phyloP scores from a whole-genome alignment of 2,888 invertebrate species.

The Timema podura region DNA sequence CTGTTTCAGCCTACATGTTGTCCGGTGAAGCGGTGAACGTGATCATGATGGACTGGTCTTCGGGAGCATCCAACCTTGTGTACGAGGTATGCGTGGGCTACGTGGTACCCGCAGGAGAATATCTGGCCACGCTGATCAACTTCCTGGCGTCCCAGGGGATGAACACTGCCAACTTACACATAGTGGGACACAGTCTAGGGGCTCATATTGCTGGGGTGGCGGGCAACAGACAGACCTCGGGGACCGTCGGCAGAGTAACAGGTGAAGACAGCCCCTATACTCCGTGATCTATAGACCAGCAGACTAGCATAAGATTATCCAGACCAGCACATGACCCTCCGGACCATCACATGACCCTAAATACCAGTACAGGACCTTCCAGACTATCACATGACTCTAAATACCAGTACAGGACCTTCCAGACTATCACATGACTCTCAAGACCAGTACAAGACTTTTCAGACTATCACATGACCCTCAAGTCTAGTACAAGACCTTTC shows the following conservation, averaged over 20 bases:
- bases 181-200: slow-evolving; percentile 7
- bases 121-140: background rate
- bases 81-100: background rate
- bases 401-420: no score
- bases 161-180: background rate
- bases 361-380: no score
- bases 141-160: background rate
- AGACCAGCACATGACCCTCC: background rate
- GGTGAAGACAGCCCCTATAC: background rate
- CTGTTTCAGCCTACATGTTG: background rate
- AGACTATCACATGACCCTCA: no score
- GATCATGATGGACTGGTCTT: slow-evolving; percentile 13
- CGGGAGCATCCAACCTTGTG: background rate
- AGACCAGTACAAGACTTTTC: no score
- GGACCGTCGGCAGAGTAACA: background rate
- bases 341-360: no score
- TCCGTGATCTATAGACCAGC: no score
- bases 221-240: background rate
- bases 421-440: no score
- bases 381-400: no score
- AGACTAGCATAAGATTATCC: background rate
- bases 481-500: no score
- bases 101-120: slow-evolving; percentile 1
- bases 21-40: slow-evolving; percentile 6
- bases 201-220: slow-evolving; percentile 8